Conservation (phyloP, 2,888 invertebrate species). For the Pediacus dermestoides region DNA sequence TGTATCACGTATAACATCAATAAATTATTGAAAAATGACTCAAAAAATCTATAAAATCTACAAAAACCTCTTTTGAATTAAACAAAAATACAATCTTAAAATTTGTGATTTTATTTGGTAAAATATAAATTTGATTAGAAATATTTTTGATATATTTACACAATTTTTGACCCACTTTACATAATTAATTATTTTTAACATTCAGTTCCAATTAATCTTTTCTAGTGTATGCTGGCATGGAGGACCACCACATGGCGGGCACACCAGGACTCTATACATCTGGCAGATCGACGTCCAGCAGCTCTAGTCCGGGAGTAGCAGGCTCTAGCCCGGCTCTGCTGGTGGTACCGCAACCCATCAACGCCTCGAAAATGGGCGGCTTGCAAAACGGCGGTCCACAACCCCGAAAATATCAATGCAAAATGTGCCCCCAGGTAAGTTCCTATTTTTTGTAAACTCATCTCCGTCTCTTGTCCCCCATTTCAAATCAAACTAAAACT, state of each 20-base stretch:
- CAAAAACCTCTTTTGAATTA: no score
- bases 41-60: no score
- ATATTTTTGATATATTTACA: no score
- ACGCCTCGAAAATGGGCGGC: conserved; percentile 61
- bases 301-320: conserved; percentile 50
- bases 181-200: conserved; percentile 9
- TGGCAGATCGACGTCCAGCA: conserved; percentile 53
- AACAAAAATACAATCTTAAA: no score
- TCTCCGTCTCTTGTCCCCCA: no score
- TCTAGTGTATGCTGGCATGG: conserved; percentile 40
- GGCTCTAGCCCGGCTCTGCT: conserved; percentile 64
- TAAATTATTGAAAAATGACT: no score
- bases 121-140: no score
- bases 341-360: conserved; percentile 85
- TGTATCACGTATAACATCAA: no score
- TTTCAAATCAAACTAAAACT: no score
- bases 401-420: conserved; percentile 85
- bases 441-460: conserved; percentile 7
- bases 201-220: no score
- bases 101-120: no score
- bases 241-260: conserved; percentile 46
- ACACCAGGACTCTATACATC: conserved; percentile 51
- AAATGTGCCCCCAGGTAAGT: conserved; percentile 95
- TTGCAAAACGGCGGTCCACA: conserved; percentile 47
- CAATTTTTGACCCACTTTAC: neutral